phyloP scores from a whole-genome alignment of 2,113 vertebrate species.

The Xenotilapia caudafasciata region DNA sequence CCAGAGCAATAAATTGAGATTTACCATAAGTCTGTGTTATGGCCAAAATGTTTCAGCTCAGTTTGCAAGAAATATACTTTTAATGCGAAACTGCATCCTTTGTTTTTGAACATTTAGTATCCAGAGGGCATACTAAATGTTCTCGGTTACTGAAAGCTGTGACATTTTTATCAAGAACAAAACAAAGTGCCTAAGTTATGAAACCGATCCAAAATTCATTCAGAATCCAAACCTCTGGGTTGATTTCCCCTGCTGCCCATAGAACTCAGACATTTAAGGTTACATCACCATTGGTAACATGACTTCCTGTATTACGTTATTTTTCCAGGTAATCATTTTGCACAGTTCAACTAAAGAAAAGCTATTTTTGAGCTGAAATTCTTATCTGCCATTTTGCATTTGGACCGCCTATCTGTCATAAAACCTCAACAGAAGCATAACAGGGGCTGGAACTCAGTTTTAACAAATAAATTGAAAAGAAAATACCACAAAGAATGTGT shows the following conservation, averaged over 20 bases:
- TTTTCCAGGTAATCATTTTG: neutral
- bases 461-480: neutral
- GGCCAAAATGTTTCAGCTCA: neutral
- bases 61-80: neutral
- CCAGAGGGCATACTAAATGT: neutral
- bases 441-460: neutral
- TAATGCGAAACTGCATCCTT: neutral
- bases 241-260: neutral
- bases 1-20: accelerated
- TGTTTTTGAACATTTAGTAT: neutral
- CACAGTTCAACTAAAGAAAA: neutral
- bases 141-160: neutral
- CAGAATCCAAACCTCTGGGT: neutral
- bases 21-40: neutral
- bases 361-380: neutral
- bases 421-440: neutral
- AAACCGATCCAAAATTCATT: neutral
- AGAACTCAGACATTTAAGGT: neutral
- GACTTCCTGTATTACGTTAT: neutral
- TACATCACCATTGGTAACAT: neutral
- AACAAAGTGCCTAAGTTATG: neutral
- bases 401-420: neutral
- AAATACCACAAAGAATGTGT: neutral
- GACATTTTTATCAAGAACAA: neutral
- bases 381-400: neutral